These are phyloP conservation scores for Volucella inflata DNA, from an alignment of 2,888 invertebrate species.

Conservation along the genomic window DNA sequence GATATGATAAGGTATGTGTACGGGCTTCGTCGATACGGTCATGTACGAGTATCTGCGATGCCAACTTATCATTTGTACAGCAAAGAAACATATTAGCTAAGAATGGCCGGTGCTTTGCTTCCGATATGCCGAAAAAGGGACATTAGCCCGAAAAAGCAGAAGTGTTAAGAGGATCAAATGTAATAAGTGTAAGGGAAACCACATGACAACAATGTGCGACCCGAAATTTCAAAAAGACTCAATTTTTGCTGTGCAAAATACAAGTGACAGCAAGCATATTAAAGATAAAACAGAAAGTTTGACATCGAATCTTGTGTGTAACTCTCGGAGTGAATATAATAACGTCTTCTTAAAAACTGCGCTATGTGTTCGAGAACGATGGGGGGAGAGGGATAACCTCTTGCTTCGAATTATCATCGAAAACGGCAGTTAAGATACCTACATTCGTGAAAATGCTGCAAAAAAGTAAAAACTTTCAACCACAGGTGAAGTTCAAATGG, in stretches of 20 bases:
- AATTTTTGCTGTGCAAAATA: constrained; percentile 3
- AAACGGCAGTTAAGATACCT: neutral
- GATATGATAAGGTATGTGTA: too few relatives aligned
- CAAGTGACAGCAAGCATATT: neutral
- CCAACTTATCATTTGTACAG: too few relatives aligned
- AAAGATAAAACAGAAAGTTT: constrained; percentile 17
- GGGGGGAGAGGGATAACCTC: neutral
- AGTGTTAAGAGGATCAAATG: constrained; percentile 4
- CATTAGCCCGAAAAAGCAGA: neutral
- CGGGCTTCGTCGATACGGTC: too few relatives aligned
- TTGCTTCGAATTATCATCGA: neutral
- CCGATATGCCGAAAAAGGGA: too few relatives aligned
- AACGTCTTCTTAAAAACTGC: too few relatives aligned
- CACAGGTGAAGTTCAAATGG: too few relatives aligned
- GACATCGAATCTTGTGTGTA: constrained; percentile 20
- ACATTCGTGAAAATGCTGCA: neutral
- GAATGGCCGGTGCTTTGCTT: neutral
- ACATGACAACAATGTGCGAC: constrained; percentile 20
- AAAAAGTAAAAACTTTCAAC: too few relatives aligned
- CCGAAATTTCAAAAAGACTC: constrained; percentile 3
- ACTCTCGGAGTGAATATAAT: neutral
- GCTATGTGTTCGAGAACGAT: neutral
- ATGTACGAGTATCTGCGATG: too few relatives aligned
- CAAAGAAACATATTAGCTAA: constrained; percentile 16
- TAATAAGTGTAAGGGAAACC: constrained; percentile 23